Conservation (phyloP, 2,797 vertebrate genomes). For the Sebastes taczanowskii region DNA sequence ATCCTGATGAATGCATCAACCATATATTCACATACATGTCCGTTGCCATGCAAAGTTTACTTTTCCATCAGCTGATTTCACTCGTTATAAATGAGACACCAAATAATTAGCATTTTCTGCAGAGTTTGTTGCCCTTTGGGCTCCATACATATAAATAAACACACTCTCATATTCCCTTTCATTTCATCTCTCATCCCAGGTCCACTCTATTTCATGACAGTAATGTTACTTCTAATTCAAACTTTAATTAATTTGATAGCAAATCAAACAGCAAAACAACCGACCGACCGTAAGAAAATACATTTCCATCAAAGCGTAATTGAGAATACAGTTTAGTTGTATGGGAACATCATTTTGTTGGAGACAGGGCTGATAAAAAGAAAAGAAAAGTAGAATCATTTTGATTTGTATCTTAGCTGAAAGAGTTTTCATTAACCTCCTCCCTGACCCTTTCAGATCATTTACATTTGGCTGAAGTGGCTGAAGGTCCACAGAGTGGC, state of each 20-base stretch:
- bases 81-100: background rate
- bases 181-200: background rate
- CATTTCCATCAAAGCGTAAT: background rate
- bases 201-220: background rate
- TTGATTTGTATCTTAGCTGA: background rate
- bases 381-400: background rate
- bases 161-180: background rate
- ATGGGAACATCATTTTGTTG: background rate
- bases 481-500: background rate
- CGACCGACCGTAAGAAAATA: background rate
- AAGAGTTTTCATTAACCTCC: background rate
- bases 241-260: background rate
- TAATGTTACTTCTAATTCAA: background rate
- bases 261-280: background rate
- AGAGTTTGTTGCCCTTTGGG: background rate
- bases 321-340: background rate
- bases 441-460: background rate
- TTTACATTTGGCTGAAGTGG: background rate
- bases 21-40: background rate
- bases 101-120: background rate
- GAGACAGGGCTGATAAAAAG: fast-evolving
- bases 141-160: background rate
- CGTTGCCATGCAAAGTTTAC: background rate
- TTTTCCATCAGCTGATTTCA: background rate
- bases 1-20: background rate